Percentiles rank a stretch among this genome's conserved stretches.
Evolutionary conservation across 1,140 invertebrate species (phyloP).

Genomic region (Drosophila pallidifrons): DNA sequence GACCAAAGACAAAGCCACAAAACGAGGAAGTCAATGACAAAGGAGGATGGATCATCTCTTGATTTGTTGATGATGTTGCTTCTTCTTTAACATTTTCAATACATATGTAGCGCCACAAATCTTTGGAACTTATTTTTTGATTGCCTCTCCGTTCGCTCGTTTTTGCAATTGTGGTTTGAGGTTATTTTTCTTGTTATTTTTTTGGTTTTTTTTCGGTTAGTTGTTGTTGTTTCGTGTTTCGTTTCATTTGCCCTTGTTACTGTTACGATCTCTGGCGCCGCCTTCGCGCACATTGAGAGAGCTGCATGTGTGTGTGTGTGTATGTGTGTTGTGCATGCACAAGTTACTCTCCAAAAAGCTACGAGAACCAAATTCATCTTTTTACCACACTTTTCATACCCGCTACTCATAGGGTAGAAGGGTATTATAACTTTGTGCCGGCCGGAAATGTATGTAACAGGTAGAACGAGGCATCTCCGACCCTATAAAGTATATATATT

Average conservation of each 20-base stretch:
- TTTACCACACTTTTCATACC: constrained; percentile 14
- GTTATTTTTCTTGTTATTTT: constrained; percentile 13
- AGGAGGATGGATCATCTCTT: not conserved
- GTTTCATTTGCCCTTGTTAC: constrained; percentile 42
- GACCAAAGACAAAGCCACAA: not conserved
- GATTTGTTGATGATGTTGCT: not conserved
- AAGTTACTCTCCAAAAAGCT: constrained; percentile 7
- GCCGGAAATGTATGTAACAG: too few relatives aligned
- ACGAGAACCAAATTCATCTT: constrained; percentile 18
- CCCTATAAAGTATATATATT: too few relatives aligned
- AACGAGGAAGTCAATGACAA: not conserved
- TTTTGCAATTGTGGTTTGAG: constrained; percentile 14
- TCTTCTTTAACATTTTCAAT: not conserved
- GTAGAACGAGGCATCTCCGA: too few relatives aligned
- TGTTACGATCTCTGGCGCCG: constrained; percentile 54
- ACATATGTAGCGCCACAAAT: not conserved
- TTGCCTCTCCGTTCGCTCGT: constrained; percentile 20
- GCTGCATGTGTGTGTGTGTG: not conserved
- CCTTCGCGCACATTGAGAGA: constrained; percentile 24
- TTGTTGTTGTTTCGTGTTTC: constrained; percentile 3
- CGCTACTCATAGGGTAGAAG: not conserved
- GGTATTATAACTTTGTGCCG: too few relatives aligned
- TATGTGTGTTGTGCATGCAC: not conserved
- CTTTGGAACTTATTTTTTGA: constrained; percentile 30
- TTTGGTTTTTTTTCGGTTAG: constrained; percentile 2